Evolutionary conservation across 1,140 invertebrate genomes (phyloP).

Genomic region (Amphibalanus amphitrite): DNA sequence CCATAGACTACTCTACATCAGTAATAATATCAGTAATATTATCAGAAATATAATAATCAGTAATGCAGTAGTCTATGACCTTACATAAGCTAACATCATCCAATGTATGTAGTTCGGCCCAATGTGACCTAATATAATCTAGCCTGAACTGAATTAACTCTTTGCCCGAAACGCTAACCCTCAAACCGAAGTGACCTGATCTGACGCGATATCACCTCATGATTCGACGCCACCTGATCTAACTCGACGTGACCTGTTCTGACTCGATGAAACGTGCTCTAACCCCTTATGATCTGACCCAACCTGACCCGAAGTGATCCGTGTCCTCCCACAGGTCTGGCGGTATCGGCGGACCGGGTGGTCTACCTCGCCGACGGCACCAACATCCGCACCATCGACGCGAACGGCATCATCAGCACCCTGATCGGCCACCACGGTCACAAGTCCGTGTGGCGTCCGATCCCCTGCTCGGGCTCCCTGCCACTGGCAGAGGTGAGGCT

Average conservation of each 20-base stretch:
- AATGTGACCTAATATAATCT: conserved; percentile 7
- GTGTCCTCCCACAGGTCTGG: conserved; percentile 36
- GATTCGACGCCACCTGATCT: too few relatives aligned
- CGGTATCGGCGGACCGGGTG: conserved; percentile 71
- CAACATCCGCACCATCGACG: conserved; percentile 77
- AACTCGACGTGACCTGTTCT: neutral
- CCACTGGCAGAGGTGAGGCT: conserved; percentile 40
- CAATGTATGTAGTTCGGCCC: too few relatives aligned
- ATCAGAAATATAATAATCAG: too few relatives aligned
- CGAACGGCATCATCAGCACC: conserved; percentile 80
- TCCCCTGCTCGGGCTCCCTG: conserved; percentile 62
- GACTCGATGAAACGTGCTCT: neutral
- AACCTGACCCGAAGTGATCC: neutral
- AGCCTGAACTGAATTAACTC: too few relatives aligned
- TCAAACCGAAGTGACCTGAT: too few relatives aligned
- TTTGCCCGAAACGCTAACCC: too few relatives aligned
- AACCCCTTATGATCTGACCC: neutral
- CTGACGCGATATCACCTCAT: too few relatives aligned
- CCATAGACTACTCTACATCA: too few relatives aligned
- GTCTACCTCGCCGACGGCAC: conserved; percentile 91
- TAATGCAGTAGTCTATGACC: too few relatives aligned
- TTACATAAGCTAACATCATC: too few relatives aligned
- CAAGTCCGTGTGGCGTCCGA: conserved; percentile 75
- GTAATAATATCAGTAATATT: too few relatives aligned
- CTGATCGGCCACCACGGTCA: conserved; percentile 80